phyloP scores from a whole-genome alignment of 2,888 invertebrate species.

The Branchinecta sandiegonensis region DNA sequence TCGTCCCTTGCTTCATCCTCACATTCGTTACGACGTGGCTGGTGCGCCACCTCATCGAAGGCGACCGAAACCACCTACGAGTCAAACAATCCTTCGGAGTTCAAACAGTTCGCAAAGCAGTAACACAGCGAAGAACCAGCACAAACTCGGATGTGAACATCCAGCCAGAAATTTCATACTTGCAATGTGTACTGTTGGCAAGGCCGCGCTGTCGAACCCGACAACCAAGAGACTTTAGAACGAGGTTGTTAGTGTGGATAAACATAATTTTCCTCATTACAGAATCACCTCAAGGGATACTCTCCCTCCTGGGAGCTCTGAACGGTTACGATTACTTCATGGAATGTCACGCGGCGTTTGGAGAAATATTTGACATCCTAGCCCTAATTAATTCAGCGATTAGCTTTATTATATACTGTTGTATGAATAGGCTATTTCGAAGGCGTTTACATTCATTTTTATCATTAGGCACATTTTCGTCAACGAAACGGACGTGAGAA shows the following conservation, averaged over 20 bases:
- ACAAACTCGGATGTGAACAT: not conserved
- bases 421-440: constrained; percentile 11
- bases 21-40: not conserved
- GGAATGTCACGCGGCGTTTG: not conserved
- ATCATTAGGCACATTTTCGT: too few species aligned
- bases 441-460: not conserved
- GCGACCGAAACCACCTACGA: not conserved
- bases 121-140: not conserved
- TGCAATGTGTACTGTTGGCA: not conserved
- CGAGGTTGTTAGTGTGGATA: not conserved
- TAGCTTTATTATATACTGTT: constrained; percentile 8
- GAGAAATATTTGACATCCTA: constrained; percentile 11
- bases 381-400: not conserved
- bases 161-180: not conserved
- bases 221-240: constrained; percentile 9
- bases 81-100: not conserved
- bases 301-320: not conserved
- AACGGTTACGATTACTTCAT: constrained; percentile 7
- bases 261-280: not conserved
- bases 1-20: not conserved
- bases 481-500: too few species aligned
- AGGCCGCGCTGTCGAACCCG: not conserved
- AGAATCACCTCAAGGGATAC: not conserved
- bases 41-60: not conserved
- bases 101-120: not conserved